Base-by-base conservation (phyloP, 2,113 vertebrate genomes). In the Shinisaurus crocodilurus region DNA sequence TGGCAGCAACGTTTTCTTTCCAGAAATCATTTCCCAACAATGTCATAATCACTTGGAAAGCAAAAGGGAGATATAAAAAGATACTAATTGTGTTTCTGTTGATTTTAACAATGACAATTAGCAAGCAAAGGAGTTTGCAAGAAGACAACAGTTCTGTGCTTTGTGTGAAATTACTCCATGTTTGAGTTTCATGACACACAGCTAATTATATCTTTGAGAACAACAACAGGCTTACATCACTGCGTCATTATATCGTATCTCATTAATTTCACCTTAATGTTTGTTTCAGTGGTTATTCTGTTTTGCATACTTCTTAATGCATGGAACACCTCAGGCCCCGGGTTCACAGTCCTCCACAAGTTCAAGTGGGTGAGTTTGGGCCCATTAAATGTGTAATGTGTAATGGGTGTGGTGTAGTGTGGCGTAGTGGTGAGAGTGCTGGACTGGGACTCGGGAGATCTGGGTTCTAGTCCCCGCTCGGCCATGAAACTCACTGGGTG, bases 1-100 rank as follows among this genome's bases (percentile, higher is more conserved):
- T 50, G 45, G 48, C 80, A 25, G 88, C 67, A 75, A 27, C 8
- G 9, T 50, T 82, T 82, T 40, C n/a, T 32, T 50, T 7, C 88
- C 88, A 83, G 70, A 84, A 82, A 60, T n/a, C 76, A 16, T 67
- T 92, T 93, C 93, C 93, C 93, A 82, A 45, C 63, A 80, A 91
- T 94, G 93, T 92, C 94, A 93, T 90, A 92, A 94, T 88, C 43
- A 82, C 50, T 91, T 93, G 88, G 77, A 79, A 86, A 90, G 82
- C 88, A 79, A 84, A 93, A 90, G 50, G 48, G 40, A 0, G 79
- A 75, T 29, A 18, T 7, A 54, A 57, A 37, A 50, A 0, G 85
- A 50, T 20, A 13, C 13, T 94, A 90, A 95, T 95, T 95, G 85
- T 92, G 74, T 88, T 92, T 75, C 83, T 90, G 91, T 76, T 75